Evolutionary conservation across 2,888 invertebrate genomes (phyloP).

Genomic region (Nymphalis urticae): DNA sequence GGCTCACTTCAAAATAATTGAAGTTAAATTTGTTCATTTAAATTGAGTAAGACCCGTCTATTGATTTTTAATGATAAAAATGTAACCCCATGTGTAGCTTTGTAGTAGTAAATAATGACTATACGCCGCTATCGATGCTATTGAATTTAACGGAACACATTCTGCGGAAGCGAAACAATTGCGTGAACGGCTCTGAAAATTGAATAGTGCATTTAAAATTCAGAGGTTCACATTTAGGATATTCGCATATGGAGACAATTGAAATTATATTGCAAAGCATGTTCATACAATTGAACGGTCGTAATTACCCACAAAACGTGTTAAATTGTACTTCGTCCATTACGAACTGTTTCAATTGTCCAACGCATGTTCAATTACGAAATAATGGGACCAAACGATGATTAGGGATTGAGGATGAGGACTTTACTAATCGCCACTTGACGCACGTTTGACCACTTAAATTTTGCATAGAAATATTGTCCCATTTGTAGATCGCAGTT

Average conservation of each 20-base stretch:
- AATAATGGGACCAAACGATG: constrained; percentile 64
- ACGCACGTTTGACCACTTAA: constrained; percentile 56
- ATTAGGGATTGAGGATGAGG: constrained; percentile 64
- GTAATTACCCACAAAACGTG: constrained; percentile 71
- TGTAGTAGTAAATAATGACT: constrained; percentile 16
- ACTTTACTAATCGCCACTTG: constrained; percentile 64
- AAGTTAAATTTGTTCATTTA: constrained; percentile 80
- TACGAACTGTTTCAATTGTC: constrained; percentile 64
- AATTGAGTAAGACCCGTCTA: constrained; percentile 55
- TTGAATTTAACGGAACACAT: constrained; percentile 30
- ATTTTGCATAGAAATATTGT: constrained; percentile 29
- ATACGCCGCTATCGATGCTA: constrained; percentile 8
- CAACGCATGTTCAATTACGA: constrained; percentile 61
- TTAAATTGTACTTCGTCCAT: constrained; percentile 60
- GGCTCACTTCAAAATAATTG: constrained; percentile 79
- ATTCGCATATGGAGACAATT: constrained; percentile 46
- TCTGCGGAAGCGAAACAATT: constrained; percentile 35
- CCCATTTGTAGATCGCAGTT: background rate
- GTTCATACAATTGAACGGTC: constrained; percentile 57
- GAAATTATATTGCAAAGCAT: constrained; percentile 53
- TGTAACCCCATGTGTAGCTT: constrained; percentile 21
- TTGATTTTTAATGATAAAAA: constrained; percentile 40
- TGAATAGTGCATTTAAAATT: constrained; percentile 44
- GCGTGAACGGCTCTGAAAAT: constrained; percentile 38
- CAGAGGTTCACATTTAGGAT: constrained; percentile 44